phyloP scores from a whole-genome alignment of 2,888 invertebrate genomes.

The Agrilus mali region DNA sequence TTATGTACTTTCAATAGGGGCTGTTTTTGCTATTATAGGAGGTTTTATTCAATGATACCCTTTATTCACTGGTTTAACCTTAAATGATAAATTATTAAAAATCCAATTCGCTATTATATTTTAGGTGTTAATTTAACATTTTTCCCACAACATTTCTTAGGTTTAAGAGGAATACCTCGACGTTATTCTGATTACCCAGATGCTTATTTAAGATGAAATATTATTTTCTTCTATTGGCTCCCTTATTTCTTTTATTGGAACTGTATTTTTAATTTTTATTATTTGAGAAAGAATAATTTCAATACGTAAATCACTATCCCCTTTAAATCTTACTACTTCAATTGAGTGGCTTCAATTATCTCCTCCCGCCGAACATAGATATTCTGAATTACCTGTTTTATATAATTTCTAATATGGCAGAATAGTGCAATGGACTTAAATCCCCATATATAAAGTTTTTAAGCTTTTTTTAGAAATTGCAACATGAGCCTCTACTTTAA shows the following conservation, averaged over 20 bases:
- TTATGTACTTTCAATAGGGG: conserved; percentile 68
- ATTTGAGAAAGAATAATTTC: conserved; percentile 47
- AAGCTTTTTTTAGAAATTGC: conserved; percentile 49
- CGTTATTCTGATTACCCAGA: conserved; percentile 65
- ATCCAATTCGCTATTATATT: conserved; percentile 61
- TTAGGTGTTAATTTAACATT: conserved; percentile 68
- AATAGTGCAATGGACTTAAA: conserved; percentile 53
- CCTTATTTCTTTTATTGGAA: conserved; percentile 44
- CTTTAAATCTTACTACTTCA: conserved; percentile 40
- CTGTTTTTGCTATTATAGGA: conserved; percentile 65
- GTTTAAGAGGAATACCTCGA: conserved; percentile 59
- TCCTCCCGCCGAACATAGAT: conserved; percentile 46
- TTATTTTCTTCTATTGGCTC: conserved; percentile 56
- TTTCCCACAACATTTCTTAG: conserved; percentile 69
- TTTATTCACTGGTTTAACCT: conserved; percentile 46
- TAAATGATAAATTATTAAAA: conserved; percentile 49
- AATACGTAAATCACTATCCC: conserved; percentile 38
- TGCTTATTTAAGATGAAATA: conserved; percentile 51
- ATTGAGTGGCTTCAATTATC: conserved; percentile 49
- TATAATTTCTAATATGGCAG: conserved; percentile 50
- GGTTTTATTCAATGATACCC: conserved; percentile 63
- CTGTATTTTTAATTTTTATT: conserved; percentile 47
- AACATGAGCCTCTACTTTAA: conserved; percentile 43
- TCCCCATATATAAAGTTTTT: conserved; percentile 49
- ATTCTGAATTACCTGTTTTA: conserved; percentile 45